Base-by-base conservation (phyloP, 2,888 invertebrate species). In the Lasioglossum morio region DNA sequence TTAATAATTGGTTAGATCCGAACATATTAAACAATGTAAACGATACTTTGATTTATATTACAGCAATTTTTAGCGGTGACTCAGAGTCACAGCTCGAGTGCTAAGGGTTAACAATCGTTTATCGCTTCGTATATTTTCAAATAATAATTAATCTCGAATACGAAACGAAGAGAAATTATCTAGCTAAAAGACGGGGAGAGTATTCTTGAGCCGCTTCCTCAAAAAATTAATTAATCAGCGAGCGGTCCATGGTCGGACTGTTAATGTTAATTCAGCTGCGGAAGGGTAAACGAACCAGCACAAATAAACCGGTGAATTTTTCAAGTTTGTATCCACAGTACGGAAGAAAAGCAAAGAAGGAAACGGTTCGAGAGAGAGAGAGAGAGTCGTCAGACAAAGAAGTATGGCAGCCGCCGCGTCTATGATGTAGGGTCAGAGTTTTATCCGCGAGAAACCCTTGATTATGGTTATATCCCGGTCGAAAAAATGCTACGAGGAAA, bases 401-500 rank as follows among this genome's bases (percentile, higher is more conserved):
- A 63, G 30, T 34, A 66, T 48, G 30, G 72, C 81, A 60, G 48
- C 34, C n/a, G 48, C 34, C 30, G 80, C 4, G 4, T 7, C 19
- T 27, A 7, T 23, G 23, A 37, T 12, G 30, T 16, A 63, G 30
- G 57, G 23, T 60, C n/a, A 48, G 72, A 66, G 79, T 88, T 84
- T 63, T 80, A 72, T 69, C 81, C 70, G 87, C 60, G 40, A 79
- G 87, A 73, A 81, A 82, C 75, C 82, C 82, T 91, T 91, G 88
- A 91, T 90, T 90, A 90, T 84, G 90, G 85, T 83, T 53, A 53
- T 88, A 89, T 89, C 83, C 57, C 74, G 40, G 63, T 37, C 46
- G 37, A 72, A 86, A 86, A 84, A 89, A 86, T 87, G 63, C 81
- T 81, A 76, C 53, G 2, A 53, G 83, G 75, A 80, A 88, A 81